phyloP scores from a whole-genome alignment of 1,140 invertebrate genomes.

The Euglossa dilemma region DNA sequence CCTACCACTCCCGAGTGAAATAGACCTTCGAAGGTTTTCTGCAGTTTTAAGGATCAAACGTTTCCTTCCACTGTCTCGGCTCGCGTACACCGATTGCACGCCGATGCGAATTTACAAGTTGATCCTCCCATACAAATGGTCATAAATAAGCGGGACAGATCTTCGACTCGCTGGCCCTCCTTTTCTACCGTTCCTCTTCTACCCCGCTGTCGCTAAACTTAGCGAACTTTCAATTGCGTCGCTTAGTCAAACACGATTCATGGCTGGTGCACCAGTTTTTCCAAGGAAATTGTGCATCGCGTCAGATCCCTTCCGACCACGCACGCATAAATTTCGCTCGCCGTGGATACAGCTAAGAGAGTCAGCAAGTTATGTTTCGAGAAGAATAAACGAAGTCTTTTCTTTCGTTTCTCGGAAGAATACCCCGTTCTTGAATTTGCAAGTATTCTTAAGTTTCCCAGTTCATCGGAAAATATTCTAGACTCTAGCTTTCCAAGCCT shows the following conservation, averaged over 20 bases:
- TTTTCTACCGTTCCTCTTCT: too few species aligned
- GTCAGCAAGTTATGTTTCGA: not conserved
- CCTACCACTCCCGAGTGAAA: not conserved
- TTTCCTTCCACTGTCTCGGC: not conserved
- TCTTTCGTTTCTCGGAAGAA: not conserved
- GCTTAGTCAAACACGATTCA: slow-evolving; percentile 6
- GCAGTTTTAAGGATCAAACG: slow-evolving; percentile 33
- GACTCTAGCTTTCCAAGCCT: not conserved
- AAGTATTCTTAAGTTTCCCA: not conserved
- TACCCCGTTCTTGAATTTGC: too few species aligned
- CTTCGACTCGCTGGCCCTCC: not conserved
- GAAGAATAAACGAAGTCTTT: not conserved
- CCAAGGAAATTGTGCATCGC: not conserved
- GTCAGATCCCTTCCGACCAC: not conserved
- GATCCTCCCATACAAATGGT: slow-evolving; percentile 23
- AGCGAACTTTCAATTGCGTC: slow-evolving; percentile 20
- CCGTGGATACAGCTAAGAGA: not conserved
- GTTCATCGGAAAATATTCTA: not conserved
- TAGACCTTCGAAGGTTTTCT: slow-evolving; percentile 2
- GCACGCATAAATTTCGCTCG: not conserved
- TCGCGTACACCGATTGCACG: not conserved
- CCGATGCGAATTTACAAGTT: slow-evolving; percentile 28
- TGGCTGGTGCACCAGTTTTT: not conserved
- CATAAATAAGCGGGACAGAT: slow-evolving; percentile 15
- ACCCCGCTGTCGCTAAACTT: not conserved